These are phyloP conservation scores for Ochropleura leucogaster DNA, from an alignment of 2,888 invertebrate species.

Conservation along the genomic window DNA sequence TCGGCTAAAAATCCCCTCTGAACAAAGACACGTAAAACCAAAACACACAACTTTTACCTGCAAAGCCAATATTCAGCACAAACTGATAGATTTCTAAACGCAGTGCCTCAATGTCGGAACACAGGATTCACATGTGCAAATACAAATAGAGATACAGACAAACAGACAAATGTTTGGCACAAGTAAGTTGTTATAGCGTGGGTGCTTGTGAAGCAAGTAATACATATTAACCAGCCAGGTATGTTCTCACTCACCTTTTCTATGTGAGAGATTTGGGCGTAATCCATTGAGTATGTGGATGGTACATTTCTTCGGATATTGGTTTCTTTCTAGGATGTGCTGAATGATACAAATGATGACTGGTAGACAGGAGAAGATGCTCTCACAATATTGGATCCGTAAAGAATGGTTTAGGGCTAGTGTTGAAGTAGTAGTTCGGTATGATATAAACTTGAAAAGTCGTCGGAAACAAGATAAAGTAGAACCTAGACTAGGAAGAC, in stretches of 20 bases:
- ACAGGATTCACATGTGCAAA: constrained; percentile 74
- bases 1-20: constrained; percentile 42
- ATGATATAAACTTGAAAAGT: neutral
- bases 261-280: too few relatives aligned
- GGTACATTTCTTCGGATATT: too few relatives aligned
- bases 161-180: constrained; percentile 47
- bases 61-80: constrained; percentile 64
- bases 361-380: too few relatives aligned
- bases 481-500: neutral
- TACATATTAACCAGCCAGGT: too few relatives aligned
- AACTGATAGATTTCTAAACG: constrained; percentile 78
- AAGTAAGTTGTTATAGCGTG: constrained; percentile 25
- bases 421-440: too few relatives aligned
- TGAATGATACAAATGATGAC: too few relatives aligned
- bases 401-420: too few relatives aligned
- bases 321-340: too few relatives aligned
- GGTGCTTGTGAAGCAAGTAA: neutral
- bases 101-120: constrained; percentile 71
- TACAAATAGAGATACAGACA: constrained; percentile 59
- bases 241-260: too few relatives aligned
- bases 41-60: constrained; percentile 65
- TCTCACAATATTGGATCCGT: too few relatives aligned
- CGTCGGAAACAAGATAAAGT: neutral
- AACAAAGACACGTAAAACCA: constrained; percentile 49
- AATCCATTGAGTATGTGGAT: too few relatives aligned